These are phyloP conservation scores for Cebus imitator DNA, from an alignment of 2,113 vertebrate species.

Conservation along the genomic window DNA sequence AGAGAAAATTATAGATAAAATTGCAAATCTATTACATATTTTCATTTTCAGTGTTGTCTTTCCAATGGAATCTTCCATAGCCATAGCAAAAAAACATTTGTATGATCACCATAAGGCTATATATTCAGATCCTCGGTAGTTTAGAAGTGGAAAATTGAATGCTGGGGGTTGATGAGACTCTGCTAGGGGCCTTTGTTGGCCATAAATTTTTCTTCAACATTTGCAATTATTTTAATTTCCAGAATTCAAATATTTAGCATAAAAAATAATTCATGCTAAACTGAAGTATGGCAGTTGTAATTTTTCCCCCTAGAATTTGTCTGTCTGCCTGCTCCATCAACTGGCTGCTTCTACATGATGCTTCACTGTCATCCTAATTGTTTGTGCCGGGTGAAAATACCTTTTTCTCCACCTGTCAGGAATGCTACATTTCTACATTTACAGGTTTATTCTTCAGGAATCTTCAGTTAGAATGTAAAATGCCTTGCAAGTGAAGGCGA, in stretches of 20 bases:
- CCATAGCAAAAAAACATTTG: neutral
- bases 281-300: conserved; percentile 43
- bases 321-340: conserved; percentile 37
- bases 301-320: conserved; percentile 39
- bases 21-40: neutral
- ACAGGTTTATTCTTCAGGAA: conserved; percentile 39
- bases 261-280: conserved; percentile 44
- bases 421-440: conserved; percentile 34
- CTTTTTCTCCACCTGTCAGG: conserved; percentile 52
- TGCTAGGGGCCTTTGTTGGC: neutral
- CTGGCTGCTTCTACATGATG: neutral
- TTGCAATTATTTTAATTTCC: conserved; percentile 61
- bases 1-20: neutral
- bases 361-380: conserved; percentile 55
- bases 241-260: conserved; percentile 59
- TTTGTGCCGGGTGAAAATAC: conserved; percentile 56
- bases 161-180: conserved; percentile 47
- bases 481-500: neutral
- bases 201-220: conserved; percentile 55
- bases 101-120: neutral
- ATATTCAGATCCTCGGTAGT: neutral
- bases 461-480: conserved; percentile 10
- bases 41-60: neutral
- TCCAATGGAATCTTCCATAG: conserved; percentile 27
- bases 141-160: conserved; percentile 57